Evolutionary conservation across 2,113 vertebrate genomes (phyloP), one percentile per base, ranked within the genome.

Genomic region (Electrona antarctica): DNA sequence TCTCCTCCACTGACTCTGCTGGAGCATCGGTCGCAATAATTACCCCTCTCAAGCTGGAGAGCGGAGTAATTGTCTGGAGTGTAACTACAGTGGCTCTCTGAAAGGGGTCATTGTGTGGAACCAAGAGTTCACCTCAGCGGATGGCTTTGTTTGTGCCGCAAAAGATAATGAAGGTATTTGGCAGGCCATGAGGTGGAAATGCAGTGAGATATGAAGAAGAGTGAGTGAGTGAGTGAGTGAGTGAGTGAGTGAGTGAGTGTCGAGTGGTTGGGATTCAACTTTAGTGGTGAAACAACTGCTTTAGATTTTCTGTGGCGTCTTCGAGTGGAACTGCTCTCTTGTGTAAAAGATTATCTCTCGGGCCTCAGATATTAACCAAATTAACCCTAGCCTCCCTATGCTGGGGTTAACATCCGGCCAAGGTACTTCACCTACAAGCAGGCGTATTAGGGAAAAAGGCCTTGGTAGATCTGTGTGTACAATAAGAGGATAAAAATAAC

Each of bases 161-260:
- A 70, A 81, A 90, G 88, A 91, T 93, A 93, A 94, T 93, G 90
- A 93, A 91, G 87, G 84, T 89, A 91, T 90, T 92, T 88, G 90
- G 82, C 91, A 78, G 85, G 87, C 78, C 69, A 70, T 60, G 85
- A 77, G 76, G 47, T 77, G 68, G 81, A 85, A 78, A 83, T 68
- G 77, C 54, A 77, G 81, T 64, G 69, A 81, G 78, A 85, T 84
- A 81, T 75, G 76, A 82, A 84, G 75, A 77, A 71, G 68, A 6
- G 57, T 60, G 50, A 71, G 58, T n/a, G 52, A 67, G 68, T 41
- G 69, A 65, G 74, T 60, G 50, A 67, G 63, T 73, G 49, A 54
- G 72, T 50, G 74, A 48, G 8, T 13, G 9, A 54, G 49, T 7
- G 47, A 7, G 28, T 1, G 13, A 60, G 50, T 12, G 21, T 21